These are phyloP conservation scores for Dascyllus trimaculatus DNA, from an alignment of 2,113 vertebrate species.

Conservation along the genomic window DNA sequence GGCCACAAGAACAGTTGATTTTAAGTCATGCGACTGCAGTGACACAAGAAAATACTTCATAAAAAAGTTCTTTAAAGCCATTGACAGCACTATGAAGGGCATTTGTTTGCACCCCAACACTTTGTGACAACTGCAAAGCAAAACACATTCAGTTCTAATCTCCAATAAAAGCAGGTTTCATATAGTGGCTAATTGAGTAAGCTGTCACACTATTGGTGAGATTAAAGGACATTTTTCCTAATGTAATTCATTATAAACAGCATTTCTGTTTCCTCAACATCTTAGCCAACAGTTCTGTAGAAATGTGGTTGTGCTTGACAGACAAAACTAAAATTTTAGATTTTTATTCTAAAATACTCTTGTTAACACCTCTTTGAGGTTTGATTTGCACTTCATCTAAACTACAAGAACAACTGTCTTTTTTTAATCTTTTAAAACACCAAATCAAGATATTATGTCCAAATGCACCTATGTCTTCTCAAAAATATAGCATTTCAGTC, in stretches of 20 bases:
- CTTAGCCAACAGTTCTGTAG: slow-evolving; percentile 75
- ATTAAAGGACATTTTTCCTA: slow-evolving; percentile 68
- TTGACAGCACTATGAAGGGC: slow-evolving; percentile 76
- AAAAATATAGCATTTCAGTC: slow-evolving; percentile 96
- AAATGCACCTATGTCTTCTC: slow-evolving; percentile 87
- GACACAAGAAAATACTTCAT: slow-evolving; percentile 83
- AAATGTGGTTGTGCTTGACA: slow-evolving; percentile 93
- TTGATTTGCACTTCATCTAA: slow-evolving; percentile 83
- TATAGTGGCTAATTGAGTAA: slow-evolving; percentile 74
- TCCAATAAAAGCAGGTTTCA: slow-evolving; percentile 75
- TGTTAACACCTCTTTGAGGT: slow-evolving; percentile 84
- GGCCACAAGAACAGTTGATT: slow-evolving; percentile 85
- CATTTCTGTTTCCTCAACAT: slow-evolving; percentile 67
- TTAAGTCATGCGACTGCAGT: slow-evolving; percentile 87
- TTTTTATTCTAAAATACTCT: slow-evolving; percentile 84
- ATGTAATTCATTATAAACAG: slow-evolving; percentile 79
- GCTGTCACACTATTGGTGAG: slow-evolving; percentile 70
- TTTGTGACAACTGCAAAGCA: slow-evolving; percentile 81
- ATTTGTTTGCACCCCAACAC: slow-evolving; percentile 64
- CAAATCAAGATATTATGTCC: slow-evolving; percentile 87
- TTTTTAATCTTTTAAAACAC: slow-evolving; percentile 85
- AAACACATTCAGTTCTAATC: slow-evolving; percentile 77
- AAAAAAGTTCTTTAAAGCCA: slow-evolving; percentile 84
- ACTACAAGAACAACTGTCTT: slow-evolving; percentile 83
- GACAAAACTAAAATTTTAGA: slow-evolving; percentile 86